phyloP scores from a whole-genome alignment of 2,113 vertebrate genomes.

The Tachycineta bicolor region DNA sequence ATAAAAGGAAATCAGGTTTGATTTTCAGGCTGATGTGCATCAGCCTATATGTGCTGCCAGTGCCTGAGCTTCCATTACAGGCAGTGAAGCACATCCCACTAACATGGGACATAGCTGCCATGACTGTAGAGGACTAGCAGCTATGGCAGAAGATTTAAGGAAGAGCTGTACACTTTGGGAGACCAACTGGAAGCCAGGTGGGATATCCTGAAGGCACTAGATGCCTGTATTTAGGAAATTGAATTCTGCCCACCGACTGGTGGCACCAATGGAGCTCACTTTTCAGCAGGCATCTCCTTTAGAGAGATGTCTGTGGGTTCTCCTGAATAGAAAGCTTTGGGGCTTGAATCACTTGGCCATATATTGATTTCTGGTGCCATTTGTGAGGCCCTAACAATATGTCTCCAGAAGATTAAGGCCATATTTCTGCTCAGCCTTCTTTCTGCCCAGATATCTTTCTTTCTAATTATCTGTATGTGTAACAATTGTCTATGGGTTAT shows the following conservation, averaged over 20 bases:
- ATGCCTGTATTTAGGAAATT: not conserved
- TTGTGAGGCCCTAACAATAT: not conserved
- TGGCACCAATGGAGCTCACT: not conserved
- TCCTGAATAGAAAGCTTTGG: not conserved
- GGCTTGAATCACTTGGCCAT: not conserved
- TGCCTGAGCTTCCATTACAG: not conserved
- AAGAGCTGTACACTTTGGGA: not conserved
- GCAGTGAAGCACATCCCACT: too few species aligned
- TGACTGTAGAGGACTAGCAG: not conserved
- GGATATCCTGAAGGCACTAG: not conserved
- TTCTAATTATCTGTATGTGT: not conserved
- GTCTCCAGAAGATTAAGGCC: not conserved
- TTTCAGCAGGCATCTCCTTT: not conserved
- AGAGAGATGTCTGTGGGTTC: not conserved
- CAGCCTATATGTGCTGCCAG: not conserved
- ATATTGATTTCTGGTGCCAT: not conserved
- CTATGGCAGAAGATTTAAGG: not conserved
- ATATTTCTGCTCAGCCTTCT: not conserved
- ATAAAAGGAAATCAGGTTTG: not conserved
- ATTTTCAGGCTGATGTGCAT: not conserved
- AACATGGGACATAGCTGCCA: not conserved
- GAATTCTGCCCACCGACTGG: not conserved
- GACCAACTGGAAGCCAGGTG: not conserved
- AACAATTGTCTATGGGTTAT: not conserved
- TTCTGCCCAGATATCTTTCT: not conserved